phyloP scores from a whole-genome alignment of 1,140 invertebrate genomes.

The Sinella curviseta region DNA sequence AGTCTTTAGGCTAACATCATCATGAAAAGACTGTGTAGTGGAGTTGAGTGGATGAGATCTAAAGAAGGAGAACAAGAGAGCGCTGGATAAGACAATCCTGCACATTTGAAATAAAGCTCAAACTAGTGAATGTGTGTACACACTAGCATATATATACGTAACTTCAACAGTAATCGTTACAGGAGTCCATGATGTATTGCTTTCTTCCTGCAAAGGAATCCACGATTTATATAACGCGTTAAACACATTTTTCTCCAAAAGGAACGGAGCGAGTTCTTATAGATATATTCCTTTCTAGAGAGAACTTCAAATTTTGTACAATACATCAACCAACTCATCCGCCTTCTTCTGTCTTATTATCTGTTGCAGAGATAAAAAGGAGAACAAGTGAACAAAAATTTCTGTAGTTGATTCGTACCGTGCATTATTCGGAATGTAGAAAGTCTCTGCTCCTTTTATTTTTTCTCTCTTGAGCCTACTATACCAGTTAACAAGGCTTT shows the following conservation, averaged over 20 bases:
- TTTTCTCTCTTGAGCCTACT: too few species aligned
- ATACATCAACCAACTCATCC: not conserved
- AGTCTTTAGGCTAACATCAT: too few species aligned
- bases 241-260: too few species aligned
- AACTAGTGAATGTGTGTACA: too few species aligned
- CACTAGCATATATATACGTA: too few species aligned
- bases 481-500: too few species aligned
- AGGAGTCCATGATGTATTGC: not conserved
- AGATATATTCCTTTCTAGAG: not conserved
- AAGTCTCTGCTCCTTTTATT: not conserved
- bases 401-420: not conserved
- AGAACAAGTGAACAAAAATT: not conserved
- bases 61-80: not conserved
- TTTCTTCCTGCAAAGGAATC: not conserved
- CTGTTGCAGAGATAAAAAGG: not conserved
- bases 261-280: not conserved
- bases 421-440: not conserved
- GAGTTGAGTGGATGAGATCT: not conserved
- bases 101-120: not conserved
- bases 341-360: not conserved
- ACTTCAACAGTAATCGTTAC: too few species aligned
- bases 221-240: too few species aligned
- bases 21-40: too few species aligned
- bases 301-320: not conserved
- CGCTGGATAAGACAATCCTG: not conserved